phyloP scores from a whole-genome alignment of 2,888 invertebrate genomes.

The Pardosa pseudoannulata region DNA sequence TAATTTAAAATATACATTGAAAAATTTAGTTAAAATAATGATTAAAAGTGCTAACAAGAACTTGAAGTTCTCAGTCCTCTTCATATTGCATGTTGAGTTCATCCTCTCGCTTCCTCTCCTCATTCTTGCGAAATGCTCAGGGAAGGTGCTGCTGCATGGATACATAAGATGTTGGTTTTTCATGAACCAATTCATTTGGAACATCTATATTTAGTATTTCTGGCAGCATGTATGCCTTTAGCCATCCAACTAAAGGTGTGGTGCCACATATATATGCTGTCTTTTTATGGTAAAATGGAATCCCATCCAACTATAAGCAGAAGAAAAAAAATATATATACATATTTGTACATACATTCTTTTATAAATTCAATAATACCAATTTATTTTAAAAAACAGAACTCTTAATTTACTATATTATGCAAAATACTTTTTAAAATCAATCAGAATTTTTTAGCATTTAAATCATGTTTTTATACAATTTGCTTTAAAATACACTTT shows the following conservation, averaged over 20 bases:
- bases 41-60: neutral
- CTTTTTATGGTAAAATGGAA: constrained; percentile 92
- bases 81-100: constrained; percentile 65
- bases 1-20: too few species aligned
- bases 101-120: constrained; percentile 58
- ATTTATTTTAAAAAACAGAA: too few species aligned
- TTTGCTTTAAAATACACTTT: too few species aligned
- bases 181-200: constrained; percentile 74
- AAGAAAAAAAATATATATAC: constrained; percentile 1
- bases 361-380: too few species aligned
- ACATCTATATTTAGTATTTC: constrained; percentile 83
- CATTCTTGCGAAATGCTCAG: constrained; percentile 57
- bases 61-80: constrained; percentile 20
- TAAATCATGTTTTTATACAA: too few species aligned
- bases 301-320: constrained; percentile 85
- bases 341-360: too few species aligned
- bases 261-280: constrained; percentile 87
- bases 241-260: constrained; percentile 94
- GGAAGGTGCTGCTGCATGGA: constrained; percentile 66
- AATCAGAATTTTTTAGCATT: too few species aligned
- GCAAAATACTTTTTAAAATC: too few species aligned
- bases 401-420: too few species aligned
- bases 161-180: constrained; percentile 72
- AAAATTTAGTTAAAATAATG: too few species aligned
- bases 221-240: constrained; percentile 91